These are phyloP conservation scores for Theretra japonica DNA, from an alignment of 2,888 invertebrate species.

Conservation along the genomic window DNA sequence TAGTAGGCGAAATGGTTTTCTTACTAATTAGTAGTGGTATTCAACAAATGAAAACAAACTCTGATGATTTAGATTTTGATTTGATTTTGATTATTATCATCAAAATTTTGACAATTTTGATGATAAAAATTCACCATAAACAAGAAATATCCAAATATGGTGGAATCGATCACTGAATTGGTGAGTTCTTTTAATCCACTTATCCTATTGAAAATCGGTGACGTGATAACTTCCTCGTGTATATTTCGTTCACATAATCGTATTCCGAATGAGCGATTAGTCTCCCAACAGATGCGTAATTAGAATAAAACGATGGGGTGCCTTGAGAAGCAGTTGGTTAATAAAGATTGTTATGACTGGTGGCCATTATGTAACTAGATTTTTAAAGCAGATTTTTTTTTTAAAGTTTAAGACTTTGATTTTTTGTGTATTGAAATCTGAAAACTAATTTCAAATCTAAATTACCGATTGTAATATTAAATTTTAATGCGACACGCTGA, in stretches of 20 bases:
- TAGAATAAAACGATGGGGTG: not conserved
- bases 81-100: too few relatives aligned
- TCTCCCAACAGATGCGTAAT: constrained; percentile 41
- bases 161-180: constrained; percentile 17
- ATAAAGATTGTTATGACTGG: too few relatives aligned
- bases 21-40: too few relatives aligned
- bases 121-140: not conserved
- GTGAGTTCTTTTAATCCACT: constrained; percentile 58
- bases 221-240: constrained; percentile 73
- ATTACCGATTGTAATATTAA: not conserved
- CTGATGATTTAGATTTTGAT: too few relatives aligned
- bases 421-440: too few relatives aligned
- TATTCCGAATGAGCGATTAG: constrained; percentile 80
- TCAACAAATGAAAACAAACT: too few relatives aligned
- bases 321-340: not conserved
- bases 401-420: not conserved
- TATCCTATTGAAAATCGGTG: constrained; percentile 76
- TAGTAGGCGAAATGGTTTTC: not conserved
- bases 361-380: not conserved
- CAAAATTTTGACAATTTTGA: too few relatives aligned
- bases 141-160: not conserved
- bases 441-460: not conserved
- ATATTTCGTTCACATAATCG: constrained; percentile 75
- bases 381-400: not conserved
- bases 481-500: too few relatives aligned